Evolutionary conservation across 2,888 invertebrate species (phyloP), one percentile per base, ranked within the genome.

Genomic region (Chloroclysta siterata): DNA sequence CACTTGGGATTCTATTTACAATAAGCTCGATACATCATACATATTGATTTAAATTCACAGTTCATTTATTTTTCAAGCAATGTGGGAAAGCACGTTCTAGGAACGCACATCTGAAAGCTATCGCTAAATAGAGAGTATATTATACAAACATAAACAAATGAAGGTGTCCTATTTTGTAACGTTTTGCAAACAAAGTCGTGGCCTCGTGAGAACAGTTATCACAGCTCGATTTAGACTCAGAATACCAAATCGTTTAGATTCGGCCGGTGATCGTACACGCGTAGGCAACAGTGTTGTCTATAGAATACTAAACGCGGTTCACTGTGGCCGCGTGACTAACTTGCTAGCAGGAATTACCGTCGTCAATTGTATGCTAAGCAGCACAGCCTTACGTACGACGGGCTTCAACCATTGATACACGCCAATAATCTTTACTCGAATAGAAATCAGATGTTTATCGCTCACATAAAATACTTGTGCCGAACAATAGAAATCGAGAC

Each of bases 181-280:
- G 84, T 86, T 65, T 85, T 84, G 84, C 87, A 87, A 86, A 88
- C 85, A 10, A 84, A 77, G 82, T 83, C 77, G 76, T 80, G 85
- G 83, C 88, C 88, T 89, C 88, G 87, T 84, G 87, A 84, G 84
- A 87, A 89, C 88, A 88, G 89, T 90, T 90, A 90, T 85, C 82
- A 84, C 81, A 80, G 79, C 78, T 83, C 79, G 77, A 84, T 89
- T 88, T 83, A 82, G 85, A 62, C 56, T 33, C 44, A 64, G 67
- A 66, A 70, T 70, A 62, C 57, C 22, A 65, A 64, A 70, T 72
- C 60, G 53, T 65, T 65, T 66, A 51, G 64, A 85, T 87, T 86
- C 85, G 76, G 78, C 79, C 75, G 77, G 84, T 81, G 85, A 80
- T 79, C 78, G 80, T 73, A 81, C 82, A 83, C 80, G 88, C 86